A percentile compares a stretch with the other conserved stretches of the same genome.
Conservation (phyloP, 2,888 invertebrate genomes). For the Caenorhabditis drosophilae region DNA sequence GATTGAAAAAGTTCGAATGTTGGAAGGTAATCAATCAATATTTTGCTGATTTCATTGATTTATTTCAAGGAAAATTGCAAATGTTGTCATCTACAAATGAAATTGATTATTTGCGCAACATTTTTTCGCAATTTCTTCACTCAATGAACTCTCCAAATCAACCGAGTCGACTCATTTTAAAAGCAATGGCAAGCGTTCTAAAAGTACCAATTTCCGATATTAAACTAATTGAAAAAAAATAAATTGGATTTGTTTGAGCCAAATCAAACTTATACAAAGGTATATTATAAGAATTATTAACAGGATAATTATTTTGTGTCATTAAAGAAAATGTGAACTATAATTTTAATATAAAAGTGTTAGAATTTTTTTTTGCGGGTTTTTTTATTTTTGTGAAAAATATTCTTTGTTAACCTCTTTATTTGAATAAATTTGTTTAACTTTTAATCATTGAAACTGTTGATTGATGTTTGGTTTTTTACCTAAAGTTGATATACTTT, state of each 20-base stretch:
- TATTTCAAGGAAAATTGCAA: conserved; percentile 33
- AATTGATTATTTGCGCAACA: conserved; percentile 39
- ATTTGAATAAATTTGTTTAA: no score
- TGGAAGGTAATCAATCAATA: conserved; percentile 21
- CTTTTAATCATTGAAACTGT: no score
- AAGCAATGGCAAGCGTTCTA: conserved; percentile 38
- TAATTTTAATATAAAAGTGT: neutral
- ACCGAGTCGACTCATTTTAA: conserved; percentile 31
- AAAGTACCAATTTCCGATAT: conserved; percentile 35
- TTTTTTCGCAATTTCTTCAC: conserved; percentile 32
- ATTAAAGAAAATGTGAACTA: no score
- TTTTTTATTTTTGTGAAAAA: no score
- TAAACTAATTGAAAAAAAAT: conserved; percentile 39
- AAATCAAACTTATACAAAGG: no score
- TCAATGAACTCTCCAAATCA: conserved; percentile 32
- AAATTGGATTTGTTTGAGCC: no score
- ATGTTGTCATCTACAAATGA: conserved; percentile 35
- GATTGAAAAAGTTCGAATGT: conserved; percentile 28
- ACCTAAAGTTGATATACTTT: no score
- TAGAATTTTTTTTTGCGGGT: neutral
- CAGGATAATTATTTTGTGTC: no score
- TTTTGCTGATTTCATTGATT: neutral
- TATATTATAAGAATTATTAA: no score
- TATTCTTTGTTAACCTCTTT: neutral
- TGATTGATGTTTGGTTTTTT: no score